These are phyloP conservation scores for Orchestia grillus DNA, from an alignment of 1,140 invertebrate genomes.

Conservation along the genomic window DNA sequence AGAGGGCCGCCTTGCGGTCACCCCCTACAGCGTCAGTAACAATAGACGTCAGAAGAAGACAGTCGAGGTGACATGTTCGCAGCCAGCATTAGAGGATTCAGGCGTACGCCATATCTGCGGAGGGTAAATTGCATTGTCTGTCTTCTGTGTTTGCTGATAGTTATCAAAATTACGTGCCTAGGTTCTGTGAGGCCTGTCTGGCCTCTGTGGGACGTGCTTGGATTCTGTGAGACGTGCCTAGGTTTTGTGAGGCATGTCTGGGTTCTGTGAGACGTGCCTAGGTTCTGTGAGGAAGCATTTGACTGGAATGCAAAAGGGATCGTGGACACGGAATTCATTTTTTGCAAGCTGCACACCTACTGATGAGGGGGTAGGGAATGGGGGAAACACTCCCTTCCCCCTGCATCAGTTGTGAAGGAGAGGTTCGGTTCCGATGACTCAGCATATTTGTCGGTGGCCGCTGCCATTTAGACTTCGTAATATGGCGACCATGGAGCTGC, in stretches of 20 bases:
- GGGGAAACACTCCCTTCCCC: not conserved
- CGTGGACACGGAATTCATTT: no score
- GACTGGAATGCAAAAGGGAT: no score
- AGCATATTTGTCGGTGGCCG: not conserved
- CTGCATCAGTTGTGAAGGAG: not conserved
- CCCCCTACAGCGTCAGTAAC: not conserved
- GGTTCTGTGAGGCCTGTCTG: not conserved
- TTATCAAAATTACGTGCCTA: not conserved
- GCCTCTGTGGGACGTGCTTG: no score
- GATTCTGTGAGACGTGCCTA: no score
- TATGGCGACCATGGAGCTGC: not conserved
- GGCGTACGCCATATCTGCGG: not conserved
- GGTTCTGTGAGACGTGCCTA: no score
- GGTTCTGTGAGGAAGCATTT: no score
- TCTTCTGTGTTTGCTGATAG: not conserved
- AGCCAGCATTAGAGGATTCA: not conserved
- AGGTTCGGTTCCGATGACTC: not conserved
- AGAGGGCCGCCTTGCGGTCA: not conserved
- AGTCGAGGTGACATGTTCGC: not conserved
- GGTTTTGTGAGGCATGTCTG: not conserved
- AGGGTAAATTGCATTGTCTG: not conserved
- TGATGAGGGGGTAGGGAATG: not conserved
- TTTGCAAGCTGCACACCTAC: not conserved
- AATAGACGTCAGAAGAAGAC: conserved; percentile 28
- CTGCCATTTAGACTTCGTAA: conserved; percentile 29